Evolutionary conservation across 2,888 invertebrate species (phyloP).

Genomic region (Troglohyphantes excavatus): DNA sequence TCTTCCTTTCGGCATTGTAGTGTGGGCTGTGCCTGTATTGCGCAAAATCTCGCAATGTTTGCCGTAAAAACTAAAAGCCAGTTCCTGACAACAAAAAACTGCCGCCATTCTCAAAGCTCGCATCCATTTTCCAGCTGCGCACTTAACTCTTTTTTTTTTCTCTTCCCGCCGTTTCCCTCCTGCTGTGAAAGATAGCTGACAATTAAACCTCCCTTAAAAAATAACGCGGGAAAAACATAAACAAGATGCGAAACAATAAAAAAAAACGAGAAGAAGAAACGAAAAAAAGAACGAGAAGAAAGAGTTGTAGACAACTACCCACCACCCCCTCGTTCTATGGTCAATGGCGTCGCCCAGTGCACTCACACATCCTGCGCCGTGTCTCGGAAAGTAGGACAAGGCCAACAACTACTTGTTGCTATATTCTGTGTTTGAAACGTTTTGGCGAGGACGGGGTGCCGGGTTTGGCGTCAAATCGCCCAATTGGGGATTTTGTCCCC

Average conservation of each 20-base stretch:
- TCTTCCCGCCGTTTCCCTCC: neutral
- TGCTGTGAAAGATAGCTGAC: neutral
- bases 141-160: neutral
- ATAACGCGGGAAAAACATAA: neutral
- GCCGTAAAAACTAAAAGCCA: too few relatives aligned
- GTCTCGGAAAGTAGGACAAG: constrained; percentile 70
- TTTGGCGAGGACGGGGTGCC: too few relatives aligned
- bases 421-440: constrained; percentile 1
- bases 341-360: constrained; percentile 58
- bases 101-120: too few relatives aligned
- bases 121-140: neutral
- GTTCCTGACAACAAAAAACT: too few relatives aligned
- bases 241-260: neutral
- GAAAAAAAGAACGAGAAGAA: neutral
- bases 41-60: too few relatives aligned
- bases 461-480: too few relatives aligned
- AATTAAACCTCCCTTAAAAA: neutral
- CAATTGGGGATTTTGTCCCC: too few relatives aligned
- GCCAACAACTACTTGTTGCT: constrained; percentile 75
- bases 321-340: constrained; percentile 9
- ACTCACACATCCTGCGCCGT: constrained; percentile 55
- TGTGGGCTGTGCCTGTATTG: too few relatives aligned
- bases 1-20: too few relatives aligned
- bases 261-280: neutral
- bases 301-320: neutral